These are phyloP conservation scores for Donacobius atricapilla DNA, from an alignment of 2,113 vertebrate genomes.

Conservation along the genomic window DNA sequence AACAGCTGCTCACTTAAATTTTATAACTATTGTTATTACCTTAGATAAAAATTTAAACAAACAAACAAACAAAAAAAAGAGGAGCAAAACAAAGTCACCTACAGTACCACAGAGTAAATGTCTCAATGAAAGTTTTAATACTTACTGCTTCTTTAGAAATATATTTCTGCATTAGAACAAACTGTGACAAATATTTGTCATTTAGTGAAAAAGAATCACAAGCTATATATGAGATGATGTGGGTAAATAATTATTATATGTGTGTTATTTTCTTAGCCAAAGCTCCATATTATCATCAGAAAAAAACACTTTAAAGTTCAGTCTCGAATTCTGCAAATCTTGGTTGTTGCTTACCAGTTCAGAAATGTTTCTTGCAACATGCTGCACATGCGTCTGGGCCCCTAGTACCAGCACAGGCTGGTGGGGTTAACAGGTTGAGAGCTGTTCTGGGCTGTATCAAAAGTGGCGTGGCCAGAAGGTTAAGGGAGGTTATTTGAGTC, in stretches of 20 bases:
- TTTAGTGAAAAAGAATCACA: background rate
- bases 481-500: background rate
- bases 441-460: background rate
- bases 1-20: conserved; percentile 55
- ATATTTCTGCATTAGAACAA: background rate
- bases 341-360: background rate
- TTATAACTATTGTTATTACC: conserved; percentile 63
- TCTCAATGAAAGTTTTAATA: background rate
- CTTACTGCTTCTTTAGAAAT: background rate
- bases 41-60: conserved; percentile 63
- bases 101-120: background rate
- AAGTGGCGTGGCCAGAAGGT: rapidly evolving
- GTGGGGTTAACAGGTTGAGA: background rate
- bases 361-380: background rate
- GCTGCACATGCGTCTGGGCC: background rate
- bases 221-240: background rate
- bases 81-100: conserved; percentile 22
- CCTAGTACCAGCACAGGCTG: background rate
- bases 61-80: background rate
- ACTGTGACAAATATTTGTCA: background rate
- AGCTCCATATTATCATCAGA: background rate
- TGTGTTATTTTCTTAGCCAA: background rate
- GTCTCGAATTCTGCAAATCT: background rate
- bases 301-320: background rate
- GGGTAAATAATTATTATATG: background rate